Evolutionary conservation across 2,797 vertebrate species (phyloP), one percentile per base, ranked within the genome.

Genomic region (Adrianichthys oophorus): DNA sequence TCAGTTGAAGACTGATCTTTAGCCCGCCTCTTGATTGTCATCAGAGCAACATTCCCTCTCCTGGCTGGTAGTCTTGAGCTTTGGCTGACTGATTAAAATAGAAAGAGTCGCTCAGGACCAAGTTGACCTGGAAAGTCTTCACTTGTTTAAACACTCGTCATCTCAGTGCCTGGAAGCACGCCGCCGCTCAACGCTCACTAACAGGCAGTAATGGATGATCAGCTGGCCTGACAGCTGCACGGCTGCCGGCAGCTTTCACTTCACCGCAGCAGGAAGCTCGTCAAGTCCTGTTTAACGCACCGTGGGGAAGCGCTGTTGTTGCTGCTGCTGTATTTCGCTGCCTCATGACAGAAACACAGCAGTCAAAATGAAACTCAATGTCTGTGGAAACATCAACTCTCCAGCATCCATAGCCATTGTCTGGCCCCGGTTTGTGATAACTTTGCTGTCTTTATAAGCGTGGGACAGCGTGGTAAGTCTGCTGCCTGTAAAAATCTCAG

Each of bases 211-310:
- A 93, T 91, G 91, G 91, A 89, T 84, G 91, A 90, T 92, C 84
- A 91, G 86, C 78, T 90, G 89, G 63, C 87, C 91, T 94, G 94
- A 94, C 94, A 94, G 94, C 91, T 94, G 89, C 91, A 89, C 94
- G 90, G 93, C 94, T 94, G 92, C 87, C 91, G 92, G 94, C 93
- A 88, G 92, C 93, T 93, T 94, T 93, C 90, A 92, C 92, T 92
- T 92, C 93, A 66, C 89, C 65, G 92, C 94, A 94, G 94, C 93
- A 91, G 94, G 95, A 93, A 89, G 90, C 87, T 93, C 87, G 87
- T 94, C 94, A 93, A 88, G 93, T 92, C 80, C 88, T 91, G 92
- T 95, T 94, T 94, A 93, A 90, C 0, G 23, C 87, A 84, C 91
- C 89, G 89, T 88, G 85, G 82, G 90, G 87, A 90, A 88, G 82